Evolutionary conservation across 2,888 invertebrate species (phyloP).

Genomic region (Diachrysia chrysitis): DNA sequence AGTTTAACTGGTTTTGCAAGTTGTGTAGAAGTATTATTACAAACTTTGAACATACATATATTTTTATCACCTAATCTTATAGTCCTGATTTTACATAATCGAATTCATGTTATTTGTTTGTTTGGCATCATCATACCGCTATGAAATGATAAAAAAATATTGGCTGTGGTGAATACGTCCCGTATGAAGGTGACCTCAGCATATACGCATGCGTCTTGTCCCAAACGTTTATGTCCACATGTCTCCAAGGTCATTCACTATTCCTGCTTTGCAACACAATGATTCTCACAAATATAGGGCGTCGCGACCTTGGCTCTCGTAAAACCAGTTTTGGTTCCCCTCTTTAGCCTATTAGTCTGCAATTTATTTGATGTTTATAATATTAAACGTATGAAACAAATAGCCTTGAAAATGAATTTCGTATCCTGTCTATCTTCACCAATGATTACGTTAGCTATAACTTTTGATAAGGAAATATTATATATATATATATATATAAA

Average conservation of each 20-base stretch:
- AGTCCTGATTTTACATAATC: too few relatives aligned
- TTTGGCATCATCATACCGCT: not conserved
- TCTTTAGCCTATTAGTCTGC: slow-evolving; percentile 24
- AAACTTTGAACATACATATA: not conserved
- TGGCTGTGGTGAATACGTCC: slow-evolving; percentile 30
- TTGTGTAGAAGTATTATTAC: not conserved
- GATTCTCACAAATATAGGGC: slow-evolving; percentile 59
- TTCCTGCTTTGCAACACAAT: slow-evolving; percentile 44
- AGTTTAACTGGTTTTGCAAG: slow-evolving; percentile 1
- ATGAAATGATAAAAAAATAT: not conserved
- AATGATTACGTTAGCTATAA: too few relatives aligned
- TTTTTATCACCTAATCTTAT: too few relatives aligned
- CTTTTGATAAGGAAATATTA: too few relatives aligned
- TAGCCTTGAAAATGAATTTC: slow-evolving; percentile 16
- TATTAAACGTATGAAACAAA: not conserved
- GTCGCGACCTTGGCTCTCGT: slow-evolving; percentile 66
- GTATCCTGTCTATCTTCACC: too few relatives aligned
- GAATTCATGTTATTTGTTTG: too few relatives aligned
- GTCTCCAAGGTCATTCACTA: slow-evolving; percentile 36
- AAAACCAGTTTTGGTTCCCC: slow-evolving; percentile 63
- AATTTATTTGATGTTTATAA: slow-evolving; percentile 10
- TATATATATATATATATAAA: too few relatives aligned
- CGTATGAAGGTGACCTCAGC: slow-evolving; percentile 64
- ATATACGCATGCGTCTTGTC: slow-evolving; percentile 61
- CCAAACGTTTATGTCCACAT: slow-evolving; percentile 55